Base-by-base conservation (phyloP, 1,140 invertebrate genomes). In the Bombus consobrinus region DNA sequence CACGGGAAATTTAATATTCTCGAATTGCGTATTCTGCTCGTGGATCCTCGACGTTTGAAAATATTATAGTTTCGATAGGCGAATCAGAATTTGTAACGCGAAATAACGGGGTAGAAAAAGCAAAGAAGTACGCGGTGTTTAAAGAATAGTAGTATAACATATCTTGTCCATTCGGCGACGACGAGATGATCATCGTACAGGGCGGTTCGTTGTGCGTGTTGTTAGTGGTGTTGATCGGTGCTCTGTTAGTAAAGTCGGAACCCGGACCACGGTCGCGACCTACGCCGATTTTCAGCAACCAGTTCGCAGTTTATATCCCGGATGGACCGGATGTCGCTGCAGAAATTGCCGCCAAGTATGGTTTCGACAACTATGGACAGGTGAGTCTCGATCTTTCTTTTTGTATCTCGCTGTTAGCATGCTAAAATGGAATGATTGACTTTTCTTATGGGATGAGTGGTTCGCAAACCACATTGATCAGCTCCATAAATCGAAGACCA, bases 301-400 rank as follows among this genome's bases (percentile, higher is more conserved):
- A 98, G 93, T 98, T 98, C 93, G 98, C 97, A 25, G 96, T 98
- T 53, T 96, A 97, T 93, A 95, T 98, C 92, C 96, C 97, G 47
- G 96, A 95, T 57, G 97, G 97, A 25, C 93, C 95, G 41, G 90
- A 95, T 13, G 94, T 95, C 64, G 96, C 96, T 28, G 95, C 96
- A 18, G 96, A 96, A 91, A 96, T 98, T 82, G 97, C 97, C n/a
- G 93, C 93, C 75, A 96, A 96, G 92, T 96, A 97, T 91, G 97
- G 97, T 80, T 98, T 97, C 94, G 93, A 96, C 88, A 97, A 97
- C 94, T 94, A 96, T 90, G 97, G 97, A 96, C 97, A 98, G 97
- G 97, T 98, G 93, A 96, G 96, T 93, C 22, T 32, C 25, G 4
- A 37, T 71, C 22, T 18, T 37, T 34, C 9, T 28, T 37, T 13